These are phyloP conservation scores for Tachypleus tridentatus DNA, from an alignment of 1,140 invertebrate genomes.

Conservation along the genomic window DNA sequence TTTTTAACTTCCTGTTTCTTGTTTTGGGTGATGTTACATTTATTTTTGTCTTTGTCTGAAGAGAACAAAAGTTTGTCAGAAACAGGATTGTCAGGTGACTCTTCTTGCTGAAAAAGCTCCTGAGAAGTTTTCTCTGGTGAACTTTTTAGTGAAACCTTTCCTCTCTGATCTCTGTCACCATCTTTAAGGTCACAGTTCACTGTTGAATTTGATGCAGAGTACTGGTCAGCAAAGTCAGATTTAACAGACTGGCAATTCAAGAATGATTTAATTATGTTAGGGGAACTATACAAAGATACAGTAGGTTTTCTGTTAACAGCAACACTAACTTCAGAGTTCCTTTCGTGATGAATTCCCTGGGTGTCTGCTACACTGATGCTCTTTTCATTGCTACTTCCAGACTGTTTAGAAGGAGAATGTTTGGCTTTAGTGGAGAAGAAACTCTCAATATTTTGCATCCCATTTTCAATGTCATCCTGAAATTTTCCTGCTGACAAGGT, in stretches of 20 bases:
- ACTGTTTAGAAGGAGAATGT: slow-evolving; percentile 4
- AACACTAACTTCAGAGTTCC: slow-evolving; percentile 9
- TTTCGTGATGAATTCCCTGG: slow-evolving; percentile 6
- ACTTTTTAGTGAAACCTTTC: background rate
- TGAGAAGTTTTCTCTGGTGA: background rate
- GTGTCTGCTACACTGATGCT: slow-evolving; percentile 3
- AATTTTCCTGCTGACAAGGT: slow-evolving; percentile 58
- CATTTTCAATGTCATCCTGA: slow-evolving; percentile 43
- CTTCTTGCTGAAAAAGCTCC: background rate
- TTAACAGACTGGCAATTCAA: too few species aligned
- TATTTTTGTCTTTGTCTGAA: background rate
- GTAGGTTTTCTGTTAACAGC: slow-evolving; percentile 2
- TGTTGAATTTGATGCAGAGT: too few species aligned
- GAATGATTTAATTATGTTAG: slow-evolving; percentile 17
- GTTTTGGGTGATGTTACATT: slow-evolving; percentile 30
- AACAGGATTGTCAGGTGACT: background rate
- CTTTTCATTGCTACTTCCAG: background rate
- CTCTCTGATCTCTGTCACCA: background rate
- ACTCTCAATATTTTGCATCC: slow-evolving; percentile 26
- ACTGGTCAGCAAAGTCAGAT: too few species aligned
- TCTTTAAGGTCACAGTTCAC: background rate
- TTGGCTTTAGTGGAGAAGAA: slow-evolving; percentile 24
- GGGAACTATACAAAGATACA: slow-evolving; percentile 33
- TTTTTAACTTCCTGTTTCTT: slow-evolving; percentile 29
- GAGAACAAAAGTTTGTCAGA: background rate